Percentiles rank a stretch among this genome's conserved stretches.
phyloP scores from a whole-genome alignment of 2,797 vertebrate genomes.

The Poecilia picta region DNA sequence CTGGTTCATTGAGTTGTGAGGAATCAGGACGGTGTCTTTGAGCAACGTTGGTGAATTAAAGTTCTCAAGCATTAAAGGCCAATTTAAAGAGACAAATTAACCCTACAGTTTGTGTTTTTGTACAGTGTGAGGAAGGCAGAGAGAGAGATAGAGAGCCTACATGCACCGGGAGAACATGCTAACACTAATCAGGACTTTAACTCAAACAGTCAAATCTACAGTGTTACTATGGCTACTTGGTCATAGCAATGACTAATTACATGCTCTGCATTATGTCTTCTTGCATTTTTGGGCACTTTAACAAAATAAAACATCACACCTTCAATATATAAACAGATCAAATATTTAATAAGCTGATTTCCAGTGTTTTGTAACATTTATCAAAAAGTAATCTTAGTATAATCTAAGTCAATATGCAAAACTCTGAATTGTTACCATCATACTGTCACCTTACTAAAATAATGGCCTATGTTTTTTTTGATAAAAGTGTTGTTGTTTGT shows the following conservation, averaged over 20 bases:
- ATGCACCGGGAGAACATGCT: background rate
- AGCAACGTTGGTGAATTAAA: background rate
- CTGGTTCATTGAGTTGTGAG: background rate
- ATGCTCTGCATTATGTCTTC: background rate
- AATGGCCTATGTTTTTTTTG: too few relatives aligned
- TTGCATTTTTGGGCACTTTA: background rate
- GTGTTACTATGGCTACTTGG: background rate
- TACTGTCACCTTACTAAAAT: too few relatives aligned
- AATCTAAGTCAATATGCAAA: slow-evolving; percentile 1
- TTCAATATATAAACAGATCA: background rate
- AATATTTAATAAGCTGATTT: slow-evolving; percentile 1
- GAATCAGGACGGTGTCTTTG: background rate
- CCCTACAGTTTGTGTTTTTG: background rate
- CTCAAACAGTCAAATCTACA: background rate
- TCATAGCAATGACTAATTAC: slow-evolving; percentile 8
- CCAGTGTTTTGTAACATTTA: background rate
- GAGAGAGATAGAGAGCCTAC: background rate
- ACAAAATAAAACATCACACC: background rate
- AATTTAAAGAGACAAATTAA: background rate
- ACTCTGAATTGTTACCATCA: background rate
- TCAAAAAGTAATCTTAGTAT: background rate
- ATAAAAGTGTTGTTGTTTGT: too few relatives aligned
- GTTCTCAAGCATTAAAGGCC: background rate
- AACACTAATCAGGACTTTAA: background rate
- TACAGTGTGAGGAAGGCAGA: background rate